Conservation (phyloP, 2,113 vertebrate genomes). For the Dermatemys mawii region DNA sequence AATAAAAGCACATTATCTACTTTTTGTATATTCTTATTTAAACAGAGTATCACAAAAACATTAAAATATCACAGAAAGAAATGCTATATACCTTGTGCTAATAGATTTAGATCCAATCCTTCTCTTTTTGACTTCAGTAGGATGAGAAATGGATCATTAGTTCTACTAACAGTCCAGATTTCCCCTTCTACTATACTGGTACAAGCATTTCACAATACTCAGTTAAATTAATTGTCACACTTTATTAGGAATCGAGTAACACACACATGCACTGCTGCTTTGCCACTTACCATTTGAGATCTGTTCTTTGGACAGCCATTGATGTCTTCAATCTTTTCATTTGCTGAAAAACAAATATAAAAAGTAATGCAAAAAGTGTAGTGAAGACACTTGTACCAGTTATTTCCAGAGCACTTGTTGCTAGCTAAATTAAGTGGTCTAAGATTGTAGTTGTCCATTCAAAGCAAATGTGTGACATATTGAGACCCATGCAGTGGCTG, state of each 20-base stretch:
- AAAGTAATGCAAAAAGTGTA: conserved; percentile 35
- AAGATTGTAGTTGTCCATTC: conserved; percentile 64
- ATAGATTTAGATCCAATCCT: not conserved
- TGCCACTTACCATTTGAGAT: conserved; percentile 95
- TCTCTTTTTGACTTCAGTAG: not conserved
- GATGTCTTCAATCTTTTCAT: conserved; percentile 98
- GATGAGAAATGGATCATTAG: not conserved
- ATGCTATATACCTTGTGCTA: not conserved
- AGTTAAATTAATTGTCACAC: not conserved
- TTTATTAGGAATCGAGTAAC: not conserved
- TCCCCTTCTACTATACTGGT: not conserved
- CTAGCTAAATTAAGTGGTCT: conserved; percentile 35
- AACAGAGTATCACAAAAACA: conserved; percentile 9
- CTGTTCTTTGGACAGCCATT: conserved; percentile 97
- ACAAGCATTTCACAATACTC: not conserved
- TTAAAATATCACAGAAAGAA: conserved; percentile 2
- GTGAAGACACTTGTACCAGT: not conserved
- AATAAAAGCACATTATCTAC: not conserved
- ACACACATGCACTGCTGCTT: not conserved
- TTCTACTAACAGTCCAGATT: not conserved
- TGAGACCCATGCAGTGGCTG: conserved; percentile 71
- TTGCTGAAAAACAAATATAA: conserved; percentile 84
- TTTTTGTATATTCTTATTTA: not conserved
- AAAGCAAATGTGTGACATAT: conserved; percentile 71
- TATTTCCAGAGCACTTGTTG: conserved; percentile 51